These are phyloP conservation scores for Gymnogyps californianus DNA, from an alignment of 2,113 vertebrate species.

Conservation along the genomic window DNA sequence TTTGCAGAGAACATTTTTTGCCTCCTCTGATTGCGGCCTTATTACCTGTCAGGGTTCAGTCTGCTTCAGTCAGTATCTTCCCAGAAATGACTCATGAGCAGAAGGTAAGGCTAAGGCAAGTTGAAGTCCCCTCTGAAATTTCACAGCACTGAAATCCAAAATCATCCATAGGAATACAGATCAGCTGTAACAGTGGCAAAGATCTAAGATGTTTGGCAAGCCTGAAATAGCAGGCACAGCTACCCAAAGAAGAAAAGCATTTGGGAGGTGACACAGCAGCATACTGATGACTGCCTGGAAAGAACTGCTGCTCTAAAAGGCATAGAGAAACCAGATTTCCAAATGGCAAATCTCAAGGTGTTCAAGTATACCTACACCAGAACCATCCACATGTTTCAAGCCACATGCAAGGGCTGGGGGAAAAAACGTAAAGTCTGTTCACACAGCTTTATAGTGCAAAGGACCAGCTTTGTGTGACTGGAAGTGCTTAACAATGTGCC, in stretches of 20 bases:
- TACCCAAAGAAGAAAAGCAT: background rate
- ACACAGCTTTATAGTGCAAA: background rate
- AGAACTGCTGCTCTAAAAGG: background rate
- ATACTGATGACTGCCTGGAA: background rate
- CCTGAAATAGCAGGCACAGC: background rate
- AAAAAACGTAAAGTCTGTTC: background rate
- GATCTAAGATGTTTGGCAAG: background rate
- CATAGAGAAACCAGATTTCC: background rate
- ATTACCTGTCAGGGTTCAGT: background rate
- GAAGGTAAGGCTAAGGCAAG: background rate
- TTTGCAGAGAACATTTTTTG: background rate
- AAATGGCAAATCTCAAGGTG: background rate
- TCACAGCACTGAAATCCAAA: background rate
- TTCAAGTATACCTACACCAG: background rate
- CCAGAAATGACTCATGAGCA: background rate
- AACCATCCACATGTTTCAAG: background rate
- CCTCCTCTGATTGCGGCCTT: background rate
- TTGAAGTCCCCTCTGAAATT: background rate
- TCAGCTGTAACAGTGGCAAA: background rate
- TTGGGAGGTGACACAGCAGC: background rate
- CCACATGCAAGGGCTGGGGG: background rate
- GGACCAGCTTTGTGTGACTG: background rate
- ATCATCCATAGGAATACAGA: background rate
- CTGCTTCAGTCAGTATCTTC: background rate
- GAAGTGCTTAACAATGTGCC: accelerated